These are phyloP conservation scores for Orthosia gothica DNA, from an alignment of 2,888 invertebrate species.

Conservation along the genomic window DNA sequence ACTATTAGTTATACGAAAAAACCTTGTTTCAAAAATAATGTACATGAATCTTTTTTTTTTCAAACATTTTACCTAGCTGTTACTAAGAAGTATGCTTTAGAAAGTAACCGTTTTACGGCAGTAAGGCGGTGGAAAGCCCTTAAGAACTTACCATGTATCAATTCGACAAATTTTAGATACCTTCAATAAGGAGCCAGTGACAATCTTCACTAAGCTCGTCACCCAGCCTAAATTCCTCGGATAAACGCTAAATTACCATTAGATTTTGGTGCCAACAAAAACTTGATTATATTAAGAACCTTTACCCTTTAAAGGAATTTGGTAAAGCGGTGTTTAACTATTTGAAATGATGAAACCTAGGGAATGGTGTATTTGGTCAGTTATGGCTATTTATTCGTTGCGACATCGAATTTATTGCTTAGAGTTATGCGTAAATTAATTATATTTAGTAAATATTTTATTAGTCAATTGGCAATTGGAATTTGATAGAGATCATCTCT, in stretches of 20 bases:
- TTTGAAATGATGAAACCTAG: slow-evolving; percentile 49
- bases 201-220: not conserved
- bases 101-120: no score
- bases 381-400: not conserved
- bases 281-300: slow-evolving; percentile 42
- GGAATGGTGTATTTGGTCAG: slow-evolving; percentile 4
- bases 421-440: slow-evolving; percentile 14
- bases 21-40: no score
- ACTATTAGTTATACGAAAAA: no score
- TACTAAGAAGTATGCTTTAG: no score
- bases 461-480: not conserved
- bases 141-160: no score
- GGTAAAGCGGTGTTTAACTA: slow-evolving; percentile 28
- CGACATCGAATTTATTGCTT: slow-evolving; percentile 30
- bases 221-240: slow-evolving; percentile 27
- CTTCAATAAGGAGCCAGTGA: no score
- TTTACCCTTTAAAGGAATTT: slow-evolving; percentile 42
- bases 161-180: no score
- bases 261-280: slow-evolving; percentile 52
- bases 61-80: no score
- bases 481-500: no score
- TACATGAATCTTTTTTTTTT: no score
- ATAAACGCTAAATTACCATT: slow-evolving; percentile 41
- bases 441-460: slow-evolving; percentile 1
- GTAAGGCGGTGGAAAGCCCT: no score